These are phyloP conservation scores for Electrophaes corylata DNA, from an alignment of 2,888 invertebrate species.

Conservation along the genomic window DNA sequence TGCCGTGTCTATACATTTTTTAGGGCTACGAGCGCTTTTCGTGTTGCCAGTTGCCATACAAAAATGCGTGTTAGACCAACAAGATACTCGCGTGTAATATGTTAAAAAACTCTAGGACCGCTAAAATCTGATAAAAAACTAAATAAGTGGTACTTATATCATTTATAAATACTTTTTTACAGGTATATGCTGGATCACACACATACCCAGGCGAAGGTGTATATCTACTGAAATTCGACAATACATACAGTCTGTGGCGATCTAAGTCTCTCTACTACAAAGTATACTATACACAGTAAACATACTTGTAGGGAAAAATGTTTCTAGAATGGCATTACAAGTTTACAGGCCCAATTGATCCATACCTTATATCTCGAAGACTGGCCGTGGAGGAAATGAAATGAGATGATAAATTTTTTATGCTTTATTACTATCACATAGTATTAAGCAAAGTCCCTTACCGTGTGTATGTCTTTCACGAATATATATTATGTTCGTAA, in stretches of 20 bases:
- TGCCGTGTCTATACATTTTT: too few species aligned
- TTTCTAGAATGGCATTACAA: neutral
- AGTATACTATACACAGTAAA: conserved; percentile 96
- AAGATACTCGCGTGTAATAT: too few species aligned
- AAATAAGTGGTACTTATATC: neutral
- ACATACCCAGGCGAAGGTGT: conserved; percentile 98
- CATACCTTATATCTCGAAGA: neutral
- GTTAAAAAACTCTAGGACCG: too few species aligned
- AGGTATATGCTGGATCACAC: conserved; percentile 98
- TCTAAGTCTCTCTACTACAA: conserved; percentile 99
- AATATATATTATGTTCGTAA: too few species aligned
- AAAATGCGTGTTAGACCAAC: too few species aligned
- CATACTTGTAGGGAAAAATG: conserved; percentile 7
- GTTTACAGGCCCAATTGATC: neutral
- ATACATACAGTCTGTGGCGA: conserved; percentile 99
- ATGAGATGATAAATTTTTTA: neutral
- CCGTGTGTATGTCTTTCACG: neutral
- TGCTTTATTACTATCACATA: neutral
- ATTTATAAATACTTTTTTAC: conserved; percentile 41
- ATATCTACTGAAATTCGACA: conserved; percentile 99
- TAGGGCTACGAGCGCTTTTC: too few species aligned
- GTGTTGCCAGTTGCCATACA: too few species aligned
- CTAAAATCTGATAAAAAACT: neutral
- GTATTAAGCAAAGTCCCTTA: neutral
- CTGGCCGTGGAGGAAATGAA: neutral